Base-by-base conservation (phyloP, 2,888 invertebrate genomes). In the Ophion obscuratus region DNA sequence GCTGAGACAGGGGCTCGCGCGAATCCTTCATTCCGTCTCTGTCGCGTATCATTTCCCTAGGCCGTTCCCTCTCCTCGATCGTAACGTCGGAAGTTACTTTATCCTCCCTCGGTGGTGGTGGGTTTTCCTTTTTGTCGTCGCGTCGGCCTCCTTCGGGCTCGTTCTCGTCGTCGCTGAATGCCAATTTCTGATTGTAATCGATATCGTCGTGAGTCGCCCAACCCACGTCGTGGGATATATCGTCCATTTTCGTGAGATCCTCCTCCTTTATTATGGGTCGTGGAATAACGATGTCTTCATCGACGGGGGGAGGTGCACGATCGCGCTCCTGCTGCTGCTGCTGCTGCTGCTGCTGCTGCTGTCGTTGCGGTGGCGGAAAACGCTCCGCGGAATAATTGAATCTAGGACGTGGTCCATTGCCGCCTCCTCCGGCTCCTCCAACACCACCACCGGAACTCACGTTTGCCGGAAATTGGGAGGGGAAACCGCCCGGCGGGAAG, bases 121-220 rank as follows among this genome's bases (percentile, higher is more conserved):
- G 83, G 44, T 85, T 87, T n/a, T 90, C 89, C 71, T 91, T 91
- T 81, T 90, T 93, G 17, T 90, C 84, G 91, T 88, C 82, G 91
- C 88, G 90, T 91, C 88, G 90, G 85, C 77, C 85, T 71, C 88
- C 91, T 90, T 94, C 94, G 75, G 91, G 87, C 24, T 93, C 93
- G n/a, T 93, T 93, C 94, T 99, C 99, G 91, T 98, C 98, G 94
- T 99, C 99, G 92, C 98, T 98, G 94, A 99, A 99, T 89, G 97
- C 97, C 93, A 99, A 95, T 94, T 98, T 98, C 95, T 98, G 98
- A 95, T 98, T 98, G 93, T 98, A 99, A 95, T 99, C 98, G 93
- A 99, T 98, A 93, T 98, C 98, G 93, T 98, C 98, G 91, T 98
- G 97, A 89, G 97, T 97, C 83, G 98, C 97, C 99, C 99, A 99